phyloP scores from a whole-genome alignment of 1,140 invertebrate species.

The Oryzaephilus surinamensis region DNA sequence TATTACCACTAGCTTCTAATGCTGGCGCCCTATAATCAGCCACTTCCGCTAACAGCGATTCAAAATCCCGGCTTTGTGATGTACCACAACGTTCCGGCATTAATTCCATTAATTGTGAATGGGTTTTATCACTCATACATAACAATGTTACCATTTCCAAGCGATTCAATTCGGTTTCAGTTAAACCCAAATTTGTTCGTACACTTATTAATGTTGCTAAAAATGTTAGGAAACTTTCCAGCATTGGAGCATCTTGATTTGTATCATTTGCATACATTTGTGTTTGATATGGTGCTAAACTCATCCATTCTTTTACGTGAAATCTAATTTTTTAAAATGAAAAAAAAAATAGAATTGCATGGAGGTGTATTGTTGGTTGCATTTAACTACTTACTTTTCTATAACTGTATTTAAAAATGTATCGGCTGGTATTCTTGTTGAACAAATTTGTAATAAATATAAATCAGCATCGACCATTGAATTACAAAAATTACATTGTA shows the following conservation, averaged over 20 bases:
- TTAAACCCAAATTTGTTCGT: constrained; percentile 39
- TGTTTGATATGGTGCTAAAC: constrained; percentile 55
- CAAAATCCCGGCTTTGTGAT: constrained; percentile 82
- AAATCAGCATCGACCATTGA: constrained; percentile 96
- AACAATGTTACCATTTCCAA: constrained; percentile 88
- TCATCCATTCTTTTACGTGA: constrained; percentile 75
- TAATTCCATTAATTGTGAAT: constrained; percentile 86
- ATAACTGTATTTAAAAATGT: constrained; percentile 78
- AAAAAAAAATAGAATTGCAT: background rate
- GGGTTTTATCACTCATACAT: constrained; percentile 88
- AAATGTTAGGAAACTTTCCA: constrained; percentile 81
- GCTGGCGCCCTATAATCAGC: constrained; percentile 67
- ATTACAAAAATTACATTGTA: constrained; percentile 97
- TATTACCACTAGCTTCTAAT: constrained; percentile 50
- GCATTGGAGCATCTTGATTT: constrained; percentile 77
- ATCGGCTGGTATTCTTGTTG: constrained; percentile 74
- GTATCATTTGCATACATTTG: constrained; percentile 48
- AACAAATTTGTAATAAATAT: constrained; percentile 87
- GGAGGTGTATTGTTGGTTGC: no score
- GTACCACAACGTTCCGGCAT: constrained; percentile 93
- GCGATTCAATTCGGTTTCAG: constrained; percentile 45
- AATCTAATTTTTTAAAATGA: constrained; percentile 51
- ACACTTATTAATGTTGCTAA: constrained; percentile 10
- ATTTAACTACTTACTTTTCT: constrained; percentile 73
- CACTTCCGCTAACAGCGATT: constrained; percentile 68